Evolutionary conservation across 2,113 vertebrate species (phyloP).

Genomic region (Embiotoca jacksoni): DNA sequence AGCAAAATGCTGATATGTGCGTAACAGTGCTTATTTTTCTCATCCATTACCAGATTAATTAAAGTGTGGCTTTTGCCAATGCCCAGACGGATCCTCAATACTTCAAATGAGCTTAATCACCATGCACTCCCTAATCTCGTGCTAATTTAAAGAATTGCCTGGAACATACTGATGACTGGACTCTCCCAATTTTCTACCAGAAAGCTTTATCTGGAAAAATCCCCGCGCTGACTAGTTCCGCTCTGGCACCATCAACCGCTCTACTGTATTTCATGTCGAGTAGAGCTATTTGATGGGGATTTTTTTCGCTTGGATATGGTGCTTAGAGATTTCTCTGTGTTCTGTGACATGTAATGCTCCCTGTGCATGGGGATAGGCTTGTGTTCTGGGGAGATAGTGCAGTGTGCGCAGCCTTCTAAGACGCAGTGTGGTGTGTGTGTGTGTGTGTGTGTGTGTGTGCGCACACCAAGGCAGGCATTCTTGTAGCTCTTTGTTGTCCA

Average conservation of each 20-base stretch:
- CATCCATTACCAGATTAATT: slow-evolving; percentile 87
- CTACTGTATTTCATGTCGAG: slow-evolving; percentile 70
- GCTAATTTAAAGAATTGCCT: slow-evolving; percentile 84
- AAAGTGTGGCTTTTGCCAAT: slow-evolving; percentile 83
- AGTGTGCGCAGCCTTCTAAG: slow-evolving; percentile 47
- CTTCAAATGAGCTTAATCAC: slow-evolving; percentile 87
- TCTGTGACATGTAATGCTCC: slow-evolving; percentile 78
- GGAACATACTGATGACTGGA: slow-evolving; percentile 79
- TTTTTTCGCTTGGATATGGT: slow-evolving; percentile 67
- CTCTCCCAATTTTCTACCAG: slow-evolving; percentile 76
- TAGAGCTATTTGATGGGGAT: slow-evolving; percentile 65
- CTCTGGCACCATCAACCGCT: slow-evolving; percentile 56
- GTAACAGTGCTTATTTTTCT: slow-evolving; percentile 84
- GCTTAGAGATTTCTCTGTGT: slow-evolving; percentile 79
- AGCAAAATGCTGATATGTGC: slow-evolving; percentile 85
- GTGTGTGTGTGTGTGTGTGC: slow-evolving; percentile 13
- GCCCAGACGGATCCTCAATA: slow-evolving; percentile 85
- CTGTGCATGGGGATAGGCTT: slow-evolving; percentile 63
- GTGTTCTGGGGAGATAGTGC: slow-evolving; percentile 77
- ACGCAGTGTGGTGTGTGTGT: slow-evolving; percentile 23
- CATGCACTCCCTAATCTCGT: slow-evolving; percentile 83
- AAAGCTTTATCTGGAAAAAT: slow-evolving; percentile 69
- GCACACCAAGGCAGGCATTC: slow-evolving; percentile 55
- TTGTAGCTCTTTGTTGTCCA: slow-evolving; percentile 83
- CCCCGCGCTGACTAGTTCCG: slow-evolving; percentile 53